A percentile compares a stretch with the other conserved stretches of the same genome.
Evolutionary conservation across 2,113 vertebrate species (phyloP).

Genomic region (western clawed frog (Xenopus tropicalis)): DNA sequence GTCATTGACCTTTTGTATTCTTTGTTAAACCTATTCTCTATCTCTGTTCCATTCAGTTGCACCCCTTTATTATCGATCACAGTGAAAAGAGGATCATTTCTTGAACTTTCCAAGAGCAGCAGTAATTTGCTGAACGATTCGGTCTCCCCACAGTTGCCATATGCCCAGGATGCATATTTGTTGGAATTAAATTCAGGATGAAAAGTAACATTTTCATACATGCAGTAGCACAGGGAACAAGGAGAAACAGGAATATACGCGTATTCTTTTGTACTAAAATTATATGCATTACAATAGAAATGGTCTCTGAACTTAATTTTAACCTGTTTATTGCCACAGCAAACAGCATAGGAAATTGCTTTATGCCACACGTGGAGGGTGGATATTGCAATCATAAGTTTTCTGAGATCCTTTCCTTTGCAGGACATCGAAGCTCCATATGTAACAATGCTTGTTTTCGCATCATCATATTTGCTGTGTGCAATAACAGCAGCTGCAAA

Average conservation of each 20-base stretch:
- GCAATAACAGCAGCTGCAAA: slow-evolving; percentile 11
- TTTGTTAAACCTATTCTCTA: neutral
- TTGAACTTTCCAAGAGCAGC: too few relatives aligned
- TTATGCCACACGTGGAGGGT: neutral
- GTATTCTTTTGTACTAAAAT: neutral
- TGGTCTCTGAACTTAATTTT: neutral
- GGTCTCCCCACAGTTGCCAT: slow-evolving; percentile 1
- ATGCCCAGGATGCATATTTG: accelerated
- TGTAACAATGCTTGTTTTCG: neutral
- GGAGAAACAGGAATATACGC: neutral
- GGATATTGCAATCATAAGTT: neutral
- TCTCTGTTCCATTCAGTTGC: neutral
- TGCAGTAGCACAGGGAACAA: neutral
- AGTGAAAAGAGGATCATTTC: neutral
- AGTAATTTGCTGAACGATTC: slow-evolving; percentile 24
- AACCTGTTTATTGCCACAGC: accelerated
- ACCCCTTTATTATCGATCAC: neutral
- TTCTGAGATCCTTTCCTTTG: neutral
- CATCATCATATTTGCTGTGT: neutral
- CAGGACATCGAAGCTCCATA: slow-evolving; percentile 1
- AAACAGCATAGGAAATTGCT: neutral
- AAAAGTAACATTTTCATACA: neutral
- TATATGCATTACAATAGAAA: neutral
- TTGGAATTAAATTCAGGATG: neutral
- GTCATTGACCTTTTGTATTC: neutral